These are phyloP conservation scores for Empis stercorea DNA, from an alignment of 2,888 invertebrate species.

Conservation along the genomic window DNA sequence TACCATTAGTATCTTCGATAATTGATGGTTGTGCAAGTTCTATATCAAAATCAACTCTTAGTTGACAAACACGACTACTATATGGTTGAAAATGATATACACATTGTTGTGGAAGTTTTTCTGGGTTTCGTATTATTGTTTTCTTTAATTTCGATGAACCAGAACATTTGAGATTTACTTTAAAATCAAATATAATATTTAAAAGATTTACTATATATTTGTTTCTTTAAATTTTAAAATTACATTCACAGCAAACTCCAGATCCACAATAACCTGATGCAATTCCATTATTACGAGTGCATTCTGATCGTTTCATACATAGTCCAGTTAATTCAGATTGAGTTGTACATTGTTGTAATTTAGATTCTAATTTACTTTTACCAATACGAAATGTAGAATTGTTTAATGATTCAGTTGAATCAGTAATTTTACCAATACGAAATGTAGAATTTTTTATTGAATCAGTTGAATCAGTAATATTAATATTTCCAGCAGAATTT, in stretches of 20 bases:
- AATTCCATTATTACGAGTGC: constrained; percentile 26
- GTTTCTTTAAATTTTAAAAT: constrained; percentile 6
- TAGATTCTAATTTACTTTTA: too few relatives aligned
- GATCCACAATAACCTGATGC: constrained; percentile 29
- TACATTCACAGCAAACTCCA: constrained; percentile 34
- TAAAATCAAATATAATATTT: not conserved
- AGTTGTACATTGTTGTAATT: constrained; percentile 28
- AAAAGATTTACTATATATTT: not conserved
- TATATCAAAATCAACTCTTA: constrained; percentile 27
- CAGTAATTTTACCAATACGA: too few relatives aligned
- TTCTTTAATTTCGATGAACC: constrained; percentile 25
- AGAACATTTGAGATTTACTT: constrained; percentile 29
- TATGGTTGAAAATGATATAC: constrained; percentile 27
- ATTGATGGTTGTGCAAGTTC: constrained; percentile 21
- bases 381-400: too few relatives aligned
- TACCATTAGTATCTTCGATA: constrained; percentile 20
- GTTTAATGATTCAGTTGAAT: too few relatives aligned
- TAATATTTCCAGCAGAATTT: too few relatives aligned
- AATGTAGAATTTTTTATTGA: too few relatives aligned
- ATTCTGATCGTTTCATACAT: constrained; percentile 30
- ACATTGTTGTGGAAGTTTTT: constrained; percentile 17
- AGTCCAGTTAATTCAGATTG: constrained; percentile 25
- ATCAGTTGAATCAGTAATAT: too few relatives aligned
- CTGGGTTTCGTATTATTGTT: constrained; percentile 27
- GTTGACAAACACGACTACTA: constrained; percentile 28